These are phyloP conservation scores for Escarpia spicata DNA, from an alignment of 2,888 invertebrate genomes.

Conservation along the genomic window DNA sequence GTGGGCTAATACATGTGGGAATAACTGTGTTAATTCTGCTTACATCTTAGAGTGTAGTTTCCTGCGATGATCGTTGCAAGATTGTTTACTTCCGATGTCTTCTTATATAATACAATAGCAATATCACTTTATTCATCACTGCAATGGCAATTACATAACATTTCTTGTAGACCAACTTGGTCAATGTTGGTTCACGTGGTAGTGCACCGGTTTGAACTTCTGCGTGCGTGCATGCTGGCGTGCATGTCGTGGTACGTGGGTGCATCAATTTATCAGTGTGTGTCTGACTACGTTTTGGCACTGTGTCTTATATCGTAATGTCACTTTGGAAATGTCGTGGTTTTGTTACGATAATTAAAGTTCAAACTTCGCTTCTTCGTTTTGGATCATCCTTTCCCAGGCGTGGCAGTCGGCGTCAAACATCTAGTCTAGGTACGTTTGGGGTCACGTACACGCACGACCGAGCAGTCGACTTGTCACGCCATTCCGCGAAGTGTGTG, in stretches of 20 bases:
- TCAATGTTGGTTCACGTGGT: background rate
- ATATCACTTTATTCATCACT: too few relatives aligned
- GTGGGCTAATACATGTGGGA: too few relatives aligned
- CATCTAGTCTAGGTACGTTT: background rate
- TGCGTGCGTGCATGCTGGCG: background rate
- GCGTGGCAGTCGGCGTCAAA: background rate
- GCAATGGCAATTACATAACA: background rate
- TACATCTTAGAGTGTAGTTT: too few relatives aligned
- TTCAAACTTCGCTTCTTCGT: constrained; percentile 5
- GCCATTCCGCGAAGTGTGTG: background rate
- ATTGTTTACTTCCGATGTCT: too few relatives aligned
- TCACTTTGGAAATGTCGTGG: background rate
- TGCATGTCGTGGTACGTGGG: background rate
- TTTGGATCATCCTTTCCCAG: background rate
- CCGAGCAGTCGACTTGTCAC: background rate
- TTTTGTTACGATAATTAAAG: background rate
- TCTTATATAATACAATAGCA: too few relatives aligned
- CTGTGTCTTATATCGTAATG: background rate
- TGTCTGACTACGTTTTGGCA: background rate
- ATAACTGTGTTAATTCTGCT: too few relatives aligned
- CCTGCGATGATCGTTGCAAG: too few relatives aligned
- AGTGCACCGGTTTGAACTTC: background rate
- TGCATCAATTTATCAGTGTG: background rate
- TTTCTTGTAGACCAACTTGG: background rate
- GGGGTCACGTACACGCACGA: background rate